These are phyloP conservation scores for Gorsachius goisagi DNA, from an alignment of 2,113 vertebrate species.

Conservation along the genomic window DNA sequence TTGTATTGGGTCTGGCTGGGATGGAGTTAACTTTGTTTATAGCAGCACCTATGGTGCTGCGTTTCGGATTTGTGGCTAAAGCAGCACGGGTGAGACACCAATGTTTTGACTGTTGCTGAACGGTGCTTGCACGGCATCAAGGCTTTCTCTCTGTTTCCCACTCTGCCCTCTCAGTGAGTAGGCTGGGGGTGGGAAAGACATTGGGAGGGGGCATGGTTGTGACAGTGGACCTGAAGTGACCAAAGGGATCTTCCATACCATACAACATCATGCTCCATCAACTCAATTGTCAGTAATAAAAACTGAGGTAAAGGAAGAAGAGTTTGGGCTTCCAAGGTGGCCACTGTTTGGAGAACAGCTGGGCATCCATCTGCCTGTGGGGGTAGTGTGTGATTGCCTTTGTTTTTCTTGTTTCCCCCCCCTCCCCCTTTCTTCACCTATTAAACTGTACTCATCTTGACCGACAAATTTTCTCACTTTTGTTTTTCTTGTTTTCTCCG, in stretches of 20 bases:
- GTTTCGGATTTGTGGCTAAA: not conserved
- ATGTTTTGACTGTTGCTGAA: not conserved
- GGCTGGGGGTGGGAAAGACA: not conserved
- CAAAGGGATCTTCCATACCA: not conserved
- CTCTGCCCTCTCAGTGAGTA: not conserved
- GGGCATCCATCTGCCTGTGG: accelerated
- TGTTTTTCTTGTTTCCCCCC: not conserved
- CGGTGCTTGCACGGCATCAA: not conserved
- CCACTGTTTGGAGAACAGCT: not conserved
- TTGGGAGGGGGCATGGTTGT: not conserved
- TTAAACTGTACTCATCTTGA: not conserved
- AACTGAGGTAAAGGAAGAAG: not conserved
- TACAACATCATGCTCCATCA: not conserved
- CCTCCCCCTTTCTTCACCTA: not conserved
- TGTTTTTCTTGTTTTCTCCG: not conserved
- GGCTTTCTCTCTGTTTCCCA: not conserved
- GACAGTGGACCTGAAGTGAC: not conserved
- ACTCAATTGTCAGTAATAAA: not conserved
- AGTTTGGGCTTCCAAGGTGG: not conserved
- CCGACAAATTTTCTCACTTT: not conserved
- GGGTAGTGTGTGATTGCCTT: not conserved
- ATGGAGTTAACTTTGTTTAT: not conserved
- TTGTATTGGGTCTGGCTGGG: not conserved
- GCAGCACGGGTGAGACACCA: accelerated
- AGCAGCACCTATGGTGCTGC: not conserved